Base-by-base conservation (phyloP, 2,113 vertebrate genomes). In the Lasiurus cinereus region DNA sequence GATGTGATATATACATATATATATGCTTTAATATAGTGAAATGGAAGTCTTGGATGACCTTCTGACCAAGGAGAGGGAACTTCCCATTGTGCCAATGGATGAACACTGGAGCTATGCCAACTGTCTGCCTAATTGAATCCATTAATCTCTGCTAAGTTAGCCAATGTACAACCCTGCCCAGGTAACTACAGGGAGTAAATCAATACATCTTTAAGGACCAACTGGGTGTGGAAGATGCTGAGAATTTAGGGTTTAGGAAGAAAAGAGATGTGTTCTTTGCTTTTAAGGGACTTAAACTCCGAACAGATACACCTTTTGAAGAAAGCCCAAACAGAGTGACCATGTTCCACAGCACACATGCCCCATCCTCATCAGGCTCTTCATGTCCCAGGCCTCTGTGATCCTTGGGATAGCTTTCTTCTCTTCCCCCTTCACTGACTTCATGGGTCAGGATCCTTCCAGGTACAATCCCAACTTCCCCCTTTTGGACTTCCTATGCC, bases 101-200 rank as follows among this genome's bases (percentile, higher is more conserved):
- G 78, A 73, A 85, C 6, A 4, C 54, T 83, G 69, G 66, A 95
- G 50, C 54, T 27, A 16, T 83, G 82, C 48, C 93, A 93, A 48
- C 8, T 29, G 48, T 64, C 29, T 84, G 62, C n/a, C 46, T 96
- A 79, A 90, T 89, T 89, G 74, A 29, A 80, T 84, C 79, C 36
- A 87, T 94, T 89, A 83, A 93, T 88, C 64, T 87, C 50, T 74
- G 36, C 29, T 93, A 96, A 83, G 43, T 84, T 85, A 94, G 50
- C 70, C 36, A 86, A 39, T 59, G 64, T 69, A 83, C 36, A 95
- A 59, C 29, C 21, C 5, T 36, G 36, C n/a, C 83, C 46, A 91
- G 66, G 79, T 95, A 92, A 93, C 69, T 93, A 62, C 33, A 85
- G 36, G 33, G 43, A 96, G 50, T 77, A 69, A 82, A 94, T 88